phyloP scores from a whole-genome alignment of 92 coral and sea anemone species.

The Porites cylindrica region DNA sequence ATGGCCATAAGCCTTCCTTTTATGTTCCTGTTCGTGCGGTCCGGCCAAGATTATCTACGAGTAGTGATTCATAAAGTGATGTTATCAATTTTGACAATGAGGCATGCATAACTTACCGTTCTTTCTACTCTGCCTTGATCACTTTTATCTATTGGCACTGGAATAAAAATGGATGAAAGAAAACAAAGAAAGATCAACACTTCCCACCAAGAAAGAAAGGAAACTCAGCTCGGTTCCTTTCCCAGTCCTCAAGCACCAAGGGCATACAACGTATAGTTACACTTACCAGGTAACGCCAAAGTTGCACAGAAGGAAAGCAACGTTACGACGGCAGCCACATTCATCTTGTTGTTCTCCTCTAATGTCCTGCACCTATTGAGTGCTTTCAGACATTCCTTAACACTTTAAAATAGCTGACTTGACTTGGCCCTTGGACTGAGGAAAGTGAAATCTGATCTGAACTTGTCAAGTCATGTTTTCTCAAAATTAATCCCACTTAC shows the following conservation, averaged over 20 bases:
- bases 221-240: no score
- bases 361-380: background rate
- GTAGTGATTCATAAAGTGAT: no score
- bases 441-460: no score
- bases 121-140: constrained; percentile 14
- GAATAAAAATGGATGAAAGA: background rate
- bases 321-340: background rate
- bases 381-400: no score
- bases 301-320: constrained; percentile 24
- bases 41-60: no score
- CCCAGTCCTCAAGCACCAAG: background rate
- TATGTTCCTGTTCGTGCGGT: no score
- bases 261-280: background rate
- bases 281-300: constrained; percentile 36
- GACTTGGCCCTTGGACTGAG: no score
- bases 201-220: background rate
- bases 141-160: constrained; percentile 34
- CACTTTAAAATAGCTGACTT: no score
- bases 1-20: no score
- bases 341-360: background rate
- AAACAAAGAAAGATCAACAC: background rate
- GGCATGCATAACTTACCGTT: background rate
- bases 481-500: no score
- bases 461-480: no score
- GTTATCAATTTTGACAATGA: background rate